Evolutionary conservation across 1,140 invertebrate genomes (phyloP), one percentile per base, ranked within the genome.

Genomic region (Cataglyphis hispanica): DNA sequence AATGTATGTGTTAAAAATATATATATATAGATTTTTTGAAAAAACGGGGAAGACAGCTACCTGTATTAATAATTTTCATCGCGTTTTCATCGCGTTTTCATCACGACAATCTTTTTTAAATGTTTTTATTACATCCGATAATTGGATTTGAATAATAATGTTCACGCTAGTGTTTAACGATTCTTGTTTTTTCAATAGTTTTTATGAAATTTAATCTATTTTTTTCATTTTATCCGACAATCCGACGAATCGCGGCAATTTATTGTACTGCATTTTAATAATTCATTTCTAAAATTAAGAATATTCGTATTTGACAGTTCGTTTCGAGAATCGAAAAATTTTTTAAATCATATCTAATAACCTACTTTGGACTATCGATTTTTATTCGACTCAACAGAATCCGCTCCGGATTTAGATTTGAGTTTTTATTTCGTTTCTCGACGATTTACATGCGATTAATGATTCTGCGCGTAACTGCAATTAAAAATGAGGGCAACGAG

Each of bases 401-500:
- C 22, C 31, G 10, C 22, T 40, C 22, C 2, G 16, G n/a, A 61
- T 60, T 7, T 7, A 13, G 16, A 11, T n/a, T n/a, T 5, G 19
- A 19, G 22, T 66, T 66, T 19, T n/a, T 31, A 27, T 50, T 63
- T 3, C 25, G 27, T 34, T 53, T 50, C 46, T 50, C 40, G 53
- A 46, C 53, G 37, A 74, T 83, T 53, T 67, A 50, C 37, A 34
- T 31, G 53, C 66, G 50, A 50, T 84, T 63, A 22, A 25, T 53
- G 53, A 76, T 53, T 64, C 64, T 43, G 56, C 37, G 67, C 58
- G 37, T 10, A 11, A 11, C 11, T 69, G 56, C 37, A 40, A 25
- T 46, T 22, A 50, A 58, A 74, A 88, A 88, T 88, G 27, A 86
- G 67, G 10, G 6, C 83, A 67, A 83, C 83, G 74, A 83, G 76